A percentile compares a stretch with the other conserved stretches of the same genome.
Evolutionary conservation across 2,797 vertebrate species (phyloP).

Genomic region (Sphenopsis melanotis): DNA sequence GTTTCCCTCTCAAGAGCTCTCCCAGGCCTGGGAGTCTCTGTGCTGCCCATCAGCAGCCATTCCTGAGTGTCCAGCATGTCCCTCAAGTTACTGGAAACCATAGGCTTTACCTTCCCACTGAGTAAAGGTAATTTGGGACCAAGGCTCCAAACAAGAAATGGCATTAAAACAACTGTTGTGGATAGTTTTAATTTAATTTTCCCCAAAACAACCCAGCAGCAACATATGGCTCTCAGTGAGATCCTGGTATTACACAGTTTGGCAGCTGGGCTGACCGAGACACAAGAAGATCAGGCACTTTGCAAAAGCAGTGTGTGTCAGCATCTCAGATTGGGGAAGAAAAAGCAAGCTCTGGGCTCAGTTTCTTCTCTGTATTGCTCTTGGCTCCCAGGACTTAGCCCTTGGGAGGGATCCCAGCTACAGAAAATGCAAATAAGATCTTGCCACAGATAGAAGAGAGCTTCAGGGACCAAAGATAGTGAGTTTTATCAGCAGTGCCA

Average conservation of each 20-base stretch:
- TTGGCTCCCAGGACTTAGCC: not conserved
- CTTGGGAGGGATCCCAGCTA: not conserved
- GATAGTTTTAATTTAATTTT: slow-evolving; percentile 22
- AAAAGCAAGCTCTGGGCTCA: not conserved
- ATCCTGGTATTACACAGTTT: not conserved
- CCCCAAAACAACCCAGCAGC: not conserved
- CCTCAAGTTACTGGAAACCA: not conserved
- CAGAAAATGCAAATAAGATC: not conserved
- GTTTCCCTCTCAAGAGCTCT: not conserved
- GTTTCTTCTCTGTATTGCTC: not conserved
- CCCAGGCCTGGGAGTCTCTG: not conserved
- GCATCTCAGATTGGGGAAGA: not conserved
- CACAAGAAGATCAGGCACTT: not conserved
- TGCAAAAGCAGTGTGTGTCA: not conserved
- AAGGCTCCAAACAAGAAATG: slow-evolving; percentile 16
- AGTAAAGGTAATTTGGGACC: not conserved
- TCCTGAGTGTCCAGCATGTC: not conserved
- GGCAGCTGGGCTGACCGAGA: not conserved
- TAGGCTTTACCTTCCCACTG: not conserved
- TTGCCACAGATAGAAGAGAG: not conserved
- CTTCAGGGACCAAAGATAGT: not conserved
- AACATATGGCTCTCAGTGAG: not conserved
- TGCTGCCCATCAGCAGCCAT: not conserved
- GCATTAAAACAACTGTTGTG: not conserved
- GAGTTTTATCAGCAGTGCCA: not conserved